Percentiles rank a stretch among this genome's conserved stretches.
Conservation (phyloP, 1,140 invertebrate genomes). For the Bombus soroeensis region DNA sequence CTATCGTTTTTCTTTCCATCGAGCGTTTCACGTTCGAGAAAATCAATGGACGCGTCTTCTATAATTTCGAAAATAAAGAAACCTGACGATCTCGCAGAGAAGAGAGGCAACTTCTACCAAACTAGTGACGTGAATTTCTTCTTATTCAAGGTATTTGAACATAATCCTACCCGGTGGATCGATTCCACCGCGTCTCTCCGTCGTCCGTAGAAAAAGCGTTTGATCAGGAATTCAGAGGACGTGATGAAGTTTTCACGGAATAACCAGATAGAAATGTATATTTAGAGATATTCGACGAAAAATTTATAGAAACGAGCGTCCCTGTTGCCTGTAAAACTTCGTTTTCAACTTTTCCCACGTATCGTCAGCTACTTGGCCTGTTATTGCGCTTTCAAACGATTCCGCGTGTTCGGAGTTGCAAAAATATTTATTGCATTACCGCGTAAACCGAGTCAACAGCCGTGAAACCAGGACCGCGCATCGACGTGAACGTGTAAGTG, state of each 20-base stretch:
- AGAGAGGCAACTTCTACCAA: conserved; percentile 25
- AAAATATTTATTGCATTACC: conserved; percentile 35
- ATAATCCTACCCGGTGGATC: conserved; percentile 48
- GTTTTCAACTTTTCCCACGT: conserved; percentile 37
- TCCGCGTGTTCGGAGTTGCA: neutral
- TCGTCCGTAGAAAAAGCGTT: conserved; percentile 28
- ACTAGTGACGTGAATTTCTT: conserved; percentile 42
- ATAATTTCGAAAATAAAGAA: neutral
- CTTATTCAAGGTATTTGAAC: conserved; percentile 39
- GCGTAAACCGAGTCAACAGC: neutral
- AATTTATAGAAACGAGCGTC: conserved; percentile 18
- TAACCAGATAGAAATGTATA: conserved; percentile 32
- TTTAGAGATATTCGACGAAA: conserved; percentile 18
- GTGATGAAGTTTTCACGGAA: conserved; percentile 7
- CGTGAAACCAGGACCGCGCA: neutral
- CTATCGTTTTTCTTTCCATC: neutral
- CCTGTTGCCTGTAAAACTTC: neutral
- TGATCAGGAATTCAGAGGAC: conserved; percentile 55
- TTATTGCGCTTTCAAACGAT: conserved; percentile 28
- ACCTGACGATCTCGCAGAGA: neutral
- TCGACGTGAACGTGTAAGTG: neutral
- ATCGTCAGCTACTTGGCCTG: conserved; percentile 11
- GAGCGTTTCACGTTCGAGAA: neutral
- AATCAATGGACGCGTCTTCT: neutral
- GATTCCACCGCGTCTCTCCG: conserved; percentile 24